These are phyloP conservation scores for Hydrolagus affinis DNA, from an alignment of 2,113 vertebrate genomes.

Conservation along the genomic window DNA sequence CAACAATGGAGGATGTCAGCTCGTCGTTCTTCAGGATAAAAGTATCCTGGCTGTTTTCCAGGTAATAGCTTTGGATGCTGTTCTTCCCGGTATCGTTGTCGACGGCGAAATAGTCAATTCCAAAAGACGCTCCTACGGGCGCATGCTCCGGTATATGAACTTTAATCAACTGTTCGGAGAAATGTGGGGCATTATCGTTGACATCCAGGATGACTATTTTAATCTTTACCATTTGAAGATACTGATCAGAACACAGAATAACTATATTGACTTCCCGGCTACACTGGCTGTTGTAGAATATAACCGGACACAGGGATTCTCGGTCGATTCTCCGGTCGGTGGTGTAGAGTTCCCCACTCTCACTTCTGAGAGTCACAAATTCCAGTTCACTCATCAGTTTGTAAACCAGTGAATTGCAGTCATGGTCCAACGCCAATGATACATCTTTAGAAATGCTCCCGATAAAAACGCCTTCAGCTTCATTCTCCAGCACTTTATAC, in stretches of 20 bases:
- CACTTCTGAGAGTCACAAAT: conserved; percentile 49
- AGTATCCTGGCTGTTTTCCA: conserved; percentile 44
- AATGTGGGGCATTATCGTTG: conserved; percentile 58
- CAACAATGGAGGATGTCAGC: conserved; percentile 41
- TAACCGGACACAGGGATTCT: conserved; percentile 50
- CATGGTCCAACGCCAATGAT: conserved; percentile 35
- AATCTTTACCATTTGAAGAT: conserved; percentile 48
- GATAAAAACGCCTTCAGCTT: conserved; percentile 43
- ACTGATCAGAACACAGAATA: conserved; percentile 40
- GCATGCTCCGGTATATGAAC: conserved; percentile 52
- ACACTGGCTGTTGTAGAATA: conserved; percentile 44
- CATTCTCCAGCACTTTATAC: conserved; percentile 52
- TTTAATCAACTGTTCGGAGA: conserved; percentile 48
- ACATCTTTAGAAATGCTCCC: conserved; percentile 46
- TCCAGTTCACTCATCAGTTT: conserved; percentile 44
- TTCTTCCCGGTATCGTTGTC: conserved; percentile 53
- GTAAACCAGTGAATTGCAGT: conserved; percentile 42
- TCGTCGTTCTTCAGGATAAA: conserved; percentile 46
- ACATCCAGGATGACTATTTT: conserved; percentile 54
- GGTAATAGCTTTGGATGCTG: conserved; percentile 47
- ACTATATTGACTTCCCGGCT: conserved; percentile 46
- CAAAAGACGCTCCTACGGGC: conserved; percentile 44
- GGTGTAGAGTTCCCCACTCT: conserved; percentile 55
- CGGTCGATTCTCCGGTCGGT: conserved; percentile 50
- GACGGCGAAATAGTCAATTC: conserved; percentile 49